A percentile compares a stretch with the other conserved stretches of the same genome.
phyloP scores from a whole-genome alignment of 2,888 invertebrate genomes.

The Rhagophthalmus giganteus region DNA sequence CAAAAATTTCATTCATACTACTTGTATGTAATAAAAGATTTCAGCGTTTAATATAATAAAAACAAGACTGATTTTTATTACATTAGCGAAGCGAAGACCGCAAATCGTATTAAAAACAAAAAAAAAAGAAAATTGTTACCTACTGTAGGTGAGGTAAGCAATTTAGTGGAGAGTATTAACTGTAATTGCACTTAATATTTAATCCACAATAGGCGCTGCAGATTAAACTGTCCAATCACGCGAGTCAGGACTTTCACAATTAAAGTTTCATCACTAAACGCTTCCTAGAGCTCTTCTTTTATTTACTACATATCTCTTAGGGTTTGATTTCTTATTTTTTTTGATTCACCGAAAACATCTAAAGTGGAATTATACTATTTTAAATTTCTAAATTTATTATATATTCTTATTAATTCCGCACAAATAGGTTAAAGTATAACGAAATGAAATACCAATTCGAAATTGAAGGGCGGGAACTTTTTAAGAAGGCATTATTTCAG shows the following conservation, averaged over 20 bases:
- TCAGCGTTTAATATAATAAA: not conserved
- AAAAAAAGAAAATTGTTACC: not conserved
- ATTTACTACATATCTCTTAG: slow-evolving; percentile 1
- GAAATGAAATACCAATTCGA: slow-evolving; percentile 1
- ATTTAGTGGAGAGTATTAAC: slow-evolving; percentile 6
- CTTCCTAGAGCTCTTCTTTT: slow-evolving; percentile 10
- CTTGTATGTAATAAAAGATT: too few relatives aligned
- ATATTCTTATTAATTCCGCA: too few relatives aligned
- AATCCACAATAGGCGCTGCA: slow-evolving; percentile 40
- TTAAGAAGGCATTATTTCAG: too few relatives aligned
- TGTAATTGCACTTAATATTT: slow-evolving; percentile 43
- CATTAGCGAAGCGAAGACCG: not conserved
- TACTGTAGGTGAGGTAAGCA: not conserved
- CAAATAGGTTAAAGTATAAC: too few relatives aligned
- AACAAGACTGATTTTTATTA: not conserved
- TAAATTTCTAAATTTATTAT: too few relatives aligned
- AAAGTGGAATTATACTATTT: too few relatives aligned
- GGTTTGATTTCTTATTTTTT: slow-evolving; percentile 7
- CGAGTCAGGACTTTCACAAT: slow-evolving; percentile 30
- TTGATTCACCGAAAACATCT: not conserved
- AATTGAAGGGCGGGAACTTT: too few relatives aligned
- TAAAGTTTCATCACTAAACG: slow-evolving; percentile 13
- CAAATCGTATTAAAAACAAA: not conserved
- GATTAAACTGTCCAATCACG: slow-evolving; percentile 48
- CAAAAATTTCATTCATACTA: too few relatives aligned